phyloP scores from a whole-genome alignment of 2,888 invertebrate species.

The Pollenia amentaria region DNA sequence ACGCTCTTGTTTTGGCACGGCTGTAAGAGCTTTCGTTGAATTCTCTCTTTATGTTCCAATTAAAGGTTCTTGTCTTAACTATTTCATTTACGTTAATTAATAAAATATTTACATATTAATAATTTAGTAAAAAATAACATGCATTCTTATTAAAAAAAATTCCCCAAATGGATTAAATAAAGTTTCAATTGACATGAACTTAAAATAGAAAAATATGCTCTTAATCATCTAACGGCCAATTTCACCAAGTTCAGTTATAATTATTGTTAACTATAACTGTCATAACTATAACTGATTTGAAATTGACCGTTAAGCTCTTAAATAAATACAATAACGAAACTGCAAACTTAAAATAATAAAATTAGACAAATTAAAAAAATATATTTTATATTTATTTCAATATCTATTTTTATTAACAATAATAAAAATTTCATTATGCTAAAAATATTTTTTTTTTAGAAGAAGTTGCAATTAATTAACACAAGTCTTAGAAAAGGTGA shows the following conservation, averaged over 20 bases:
- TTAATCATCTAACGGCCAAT: constrained; percentile 17
- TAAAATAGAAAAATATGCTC: constrained; percentile 42
- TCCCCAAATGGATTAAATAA: constrained; percentile 72
- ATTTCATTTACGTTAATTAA: background rate
- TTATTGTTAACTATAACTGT: too few species aligned
- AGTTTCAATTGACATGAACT: constrained; percentile 50
- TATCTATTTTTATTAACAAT: constrained; percentile 16
- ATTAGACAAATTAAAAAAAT: constrained; percentile 50
- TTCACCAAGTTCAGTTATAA: too few species aligned
- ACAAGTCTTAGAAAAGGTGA: constrained; percentile 78
- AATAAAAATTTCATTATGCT: background rate
- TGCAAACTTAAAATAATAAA: constrained; percentile 68
- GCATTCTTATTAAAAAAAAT: constrained; percentile 55
- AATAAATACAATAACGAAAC: constrained; percentile 68
- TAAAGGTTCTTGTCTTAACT: too few species aligned
- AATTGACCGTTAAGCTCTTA: constrained; percentile 11
- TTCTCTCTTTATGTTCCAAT: too few species aligned
- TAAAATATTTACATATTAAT: background rate
- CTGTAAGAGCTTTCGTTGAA: too few species aligned
- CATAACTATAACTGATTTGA: too few species aligned
- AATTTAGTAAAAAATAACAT: constrained; percentile 46
- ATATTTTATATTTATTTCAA: constrained; percentile 13
- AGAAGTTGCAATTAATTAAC: constrained; percentile 69
- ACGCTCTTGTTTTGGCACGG: too few species aligned
- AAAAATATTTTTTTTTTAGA: constrained; percentile 14